These are phyloP conservation scores for Pangasius mekongensis DNA, from an alignment of 2,797 vertebrate species.

Conservation along the genomic window DNA sequence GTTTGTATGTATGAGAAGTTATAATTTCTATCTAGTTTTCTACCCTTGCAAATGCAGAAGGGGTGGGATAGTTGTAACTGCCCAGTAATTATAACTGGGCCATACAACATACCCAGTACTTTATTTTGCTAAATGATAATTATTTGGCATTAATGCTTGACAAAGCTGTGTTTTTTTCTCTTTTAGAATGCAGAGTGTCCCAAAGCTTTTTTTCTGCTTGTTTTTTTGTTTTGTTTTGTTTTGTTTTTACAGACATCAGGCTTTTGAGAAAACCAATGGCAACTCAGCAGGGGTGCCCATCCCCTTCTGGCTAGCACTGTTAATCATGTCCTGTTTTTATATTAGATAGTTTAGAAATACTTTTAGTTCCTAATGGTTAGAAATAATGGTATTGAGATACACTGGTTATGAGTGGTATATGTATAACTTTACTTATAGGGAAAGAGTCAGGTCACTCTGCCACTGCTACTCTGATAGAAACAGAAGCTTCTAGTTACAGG, in stretches of 20 bases:
- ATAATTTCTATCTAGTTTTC: neutral
- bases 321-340: neutral
- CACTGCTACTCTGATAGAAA: neutral
- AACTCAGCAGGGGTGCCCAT: neutral
- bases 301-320: neutral
- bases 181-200: neutral
- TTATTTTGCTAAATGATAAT: neutral
- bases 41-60: neutral
- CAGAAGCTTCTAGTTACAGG: neutral
- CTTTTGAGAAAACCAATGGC: neutral
- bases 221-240: no score
- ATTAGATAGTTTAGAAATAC: neutral
- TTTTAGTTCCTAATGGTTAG: neutral
- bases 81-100: neutral
- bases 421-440: neutral
- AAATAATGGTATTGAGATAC: neutral
- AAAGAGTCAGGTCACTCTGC: neutral
- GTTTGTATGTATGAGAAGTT: conserved; percentile 21
- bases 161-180: neutral
- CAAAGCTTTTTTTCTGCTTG: neutral
- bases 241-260: neutral
- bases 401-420: neutral
- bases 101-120: neutral
- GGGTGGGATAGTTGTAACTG: neutral
- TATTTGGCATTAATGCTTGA: neutral